Evolutionary conservation across 2,888 invertebrate species (phyloP), one percentile per base, ranked within the genome.

Genomic region (Apodemia duryi): DNA sequence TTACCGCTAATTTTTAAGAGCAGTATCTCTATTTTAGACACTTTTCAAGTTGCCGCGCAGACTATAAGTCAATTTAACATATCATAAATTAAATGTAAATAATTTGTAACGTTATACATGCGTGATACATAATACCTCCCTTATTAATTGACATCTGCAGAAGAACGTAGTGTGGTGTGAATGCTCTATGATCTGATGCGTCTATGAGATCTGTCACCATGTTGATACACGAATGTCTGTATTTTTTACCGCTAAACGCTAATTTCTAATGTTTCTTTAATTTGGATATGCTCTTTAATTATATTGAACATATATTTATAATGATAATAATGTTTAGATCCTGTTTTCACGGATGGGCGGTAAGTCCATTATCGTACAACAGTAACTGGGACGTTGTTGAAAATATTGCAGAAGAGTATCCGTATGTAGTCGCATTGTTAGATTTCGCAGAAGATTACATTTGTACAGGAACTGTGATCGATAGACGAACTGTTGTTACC

Each of bases 401-500:
- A 76, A 54, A 63, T 13, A 71, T 88, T 41, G 84, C 85, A 60
- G 88, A 88, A 76, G 67, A 77, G 64, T 73, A 85, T 68, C 83
- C 87, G 1, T 88, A 80, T 66, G 66, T 88, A 21, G 84, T 83
- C 6, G 86, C 81, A 2, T 69, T 89, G 62, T 70, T 88, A 62
- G 78, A 79, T 64, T 29, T 65, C 28, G 69, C 67, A 32, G 78
- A 73, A 66, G 70, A 77, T 38, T 85, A 81, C 67, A 70, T 77
- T 61, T 89, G 88, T 69, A 79, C 86, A 2, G 89, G 88, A 1
- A 77, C 77, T 38, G 32, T 83, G 49, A 79, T 88, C 63, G 74
- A 75, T 69, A 74, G 78, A 66, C 72, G 67, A 11, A 76, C 81
- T 6, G 74, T 86, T 13, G 65, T 88, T n/a, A 86, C 87, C n/a